phyloP scores from a whole-genome alignment of 1,140 invertebrate genomes.

The Andrena cerasifolii region DNA sequence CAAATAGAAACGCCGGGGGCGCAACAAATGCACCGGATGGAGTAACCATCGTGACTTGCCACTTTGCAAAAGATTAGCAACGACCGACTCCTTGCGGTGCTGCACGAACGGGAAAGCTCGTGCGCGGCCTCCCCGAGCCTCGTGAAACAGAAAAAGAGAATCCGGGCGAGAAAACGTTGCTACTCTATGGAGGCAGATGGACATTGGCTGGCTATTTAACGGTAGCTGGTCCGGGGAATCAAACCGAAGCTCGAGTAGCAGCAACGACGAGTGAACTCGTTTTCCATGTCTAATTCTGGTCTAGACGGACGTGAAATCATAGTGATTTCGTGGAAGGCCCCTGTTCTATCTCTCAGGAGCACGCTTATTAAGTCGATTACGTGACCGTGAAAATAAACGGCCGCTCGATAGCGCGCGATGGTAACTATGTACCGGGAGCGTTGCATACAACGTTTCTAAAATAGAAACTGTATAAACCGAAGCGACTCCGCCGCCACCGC shows the following conservation, averaged over 20 bases:
- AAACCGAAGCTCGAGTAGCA: background rate
- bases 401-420: background rate
- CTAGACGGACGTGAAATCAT: background rate
- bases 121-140: too few species aligned
- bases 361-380: constrained; percentile 34
- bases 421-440: background rate
- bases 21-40: background rate
- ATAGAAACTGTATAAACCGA: constrained; percentile 21
- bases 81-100: too few species aligned
- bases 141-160: too few species aligned
- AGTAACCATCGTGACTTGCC: background rate
- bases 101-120: too few species aligned
- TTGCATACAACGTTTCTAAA: constrained; percentile 23
- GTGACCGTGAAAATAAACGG: constrained; percentile 46
- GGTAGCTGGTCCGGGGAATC: background rate
- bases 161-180: too few species aligned
- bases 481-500: background rate
- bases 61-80: too few species aligned
- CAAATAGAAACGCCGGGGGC: background rate
- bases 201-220: constrained; percentile 19
- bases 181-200: background rate
- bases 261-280: background rate
- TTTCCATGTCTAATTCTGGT: constrained; percentile 13
- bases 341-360: background rate
- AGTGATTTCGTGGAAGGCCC: background rate